Conservation (phyloP, 1,140 invertebrate genomes). For the Argopecten irradians region DNA sequence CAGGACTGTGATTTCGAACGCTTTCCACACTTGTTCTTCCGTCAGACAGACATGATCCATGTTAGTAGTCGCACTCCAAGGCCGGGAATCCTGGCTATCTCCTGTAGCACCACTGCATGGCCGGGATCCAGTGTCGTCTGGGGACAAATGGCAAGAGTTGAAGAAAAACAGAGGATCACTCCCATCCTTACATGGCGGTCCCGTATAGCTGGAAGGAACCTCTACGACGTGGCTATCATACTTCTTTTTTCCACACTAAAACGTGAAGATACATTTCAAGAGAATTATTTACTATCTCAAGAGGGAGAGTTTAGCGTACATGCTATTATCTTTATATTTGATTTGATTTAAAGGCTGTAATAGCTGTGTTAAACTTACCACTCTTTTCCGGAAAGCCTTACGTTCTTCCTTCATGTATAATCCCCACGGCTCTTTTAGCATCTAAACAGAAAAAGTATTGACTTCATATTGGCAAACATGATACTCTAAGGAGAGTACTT, state of each 20-base stretch:
- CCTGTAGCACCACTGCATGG: conserved; percentile 35
- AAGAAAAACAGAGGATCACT: conserved; percentile 48
- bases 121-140: not conserved
- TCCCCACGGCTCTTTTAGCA: conserved; percentile 47
- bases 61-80: not conserved
- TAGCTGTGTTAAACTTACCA: conserved; percentile 44
- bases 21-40: conserved; percentile 54
- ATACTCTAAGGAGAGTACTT: not conserved
- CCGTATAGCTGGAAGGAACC: conserved; percentile 2
- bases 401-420: conserved; percentile 50
- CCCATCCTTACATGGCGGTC: not conserved
- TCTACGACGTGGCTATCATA: conserved; percentile 39
- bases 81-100: not conserved
- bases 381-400: conserved; percentile 44
- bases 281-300: not conserved
- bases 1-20: conserved; percentile 52
- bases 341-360: too few relatives aligned
- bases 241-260: conserved; percentile 27
- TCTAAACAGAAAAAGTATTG: conserved; percentile 32
- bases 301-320: not conserved
- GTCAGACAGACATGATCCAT: conserved; percentile 38
- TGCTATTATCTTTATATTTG: too few relatives aligned
- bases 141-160: not conserved
- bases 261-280: not conserved
- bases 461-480: not conserved